phyloP scores from a whole-genome alignment of 1,140 invertebrate genomes.

The Bradynema listronoti region DNA sequence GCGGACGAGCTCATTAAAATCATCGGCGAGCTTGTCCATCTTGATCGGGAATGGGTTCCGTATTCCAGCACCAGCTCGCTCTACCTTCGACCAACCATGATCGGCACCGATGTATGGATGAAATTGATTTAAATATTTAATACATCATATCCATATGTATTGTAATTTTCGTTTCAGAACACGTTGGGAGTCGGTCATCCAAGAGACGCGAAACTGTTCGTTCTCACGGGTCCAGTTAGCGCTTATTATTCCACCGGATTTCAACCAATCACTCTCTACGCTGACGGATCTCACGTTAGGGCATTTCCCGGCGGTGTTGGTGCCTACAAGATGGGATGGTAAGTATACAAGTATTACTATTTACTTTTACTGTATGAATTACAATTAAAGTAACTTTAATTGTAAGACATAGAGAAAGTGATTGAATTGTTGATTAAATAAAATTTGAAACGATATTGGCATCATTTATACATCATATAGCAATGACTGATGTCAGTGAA shows the following conservation, averaged over 20 bases:
- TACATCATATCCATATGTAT: not conserved
- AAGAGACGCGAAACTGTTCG: slow-evolving; percentile 77
- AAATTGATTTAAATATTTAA: not conserved
- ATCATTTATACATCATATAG: too few relatives aligned
- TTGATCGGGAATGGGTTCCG: slow-evolving; percentile 93
- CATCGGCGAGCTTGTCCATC: slow-evolving; percentile 74
- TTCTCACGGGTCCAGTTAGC: slow-evolving; percentile 81
- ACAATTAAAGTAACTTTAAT: too few relatives aligned
- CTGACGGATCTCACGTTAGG: slow-evolving; percentile 73
- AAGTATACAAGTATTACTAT: too few relatives aligned
- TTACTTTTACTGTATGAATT: too few relatives aligned
- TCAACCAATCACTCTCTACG: slow-evolving; percentile 72
- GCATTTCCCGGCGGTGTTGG: slow-evolving; percentile 94
- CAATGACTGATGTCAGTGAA: too few relatives aligned
- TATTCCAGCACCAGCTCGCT: slow-evolving; percentile 74
- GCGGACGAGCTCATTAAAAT: slow-evolving; percentile 78
- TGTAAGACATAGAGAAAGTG: too few relatives aligned
- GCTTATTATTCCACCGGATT: slow-evolving; percentile 73
- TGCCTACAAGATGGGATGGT: slow-evolving; percentile 83
- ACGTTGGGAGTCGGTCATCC: slow-evolving; percentile 79
- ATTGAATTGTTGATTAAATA: too few relatives aligned
- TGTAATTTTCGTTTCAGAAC: slow-evolving; percentile 10
- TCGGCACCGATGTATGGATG: slow-evolving; percentile 74
- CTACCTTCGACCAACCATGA: slow-evolving; percentile 90
- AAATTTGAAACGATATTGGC: too few relatives aligned